phyloP scores from a whole-genome alignment of 2,888 invertebrate genomes.

The Tachina grossa region DNA sequence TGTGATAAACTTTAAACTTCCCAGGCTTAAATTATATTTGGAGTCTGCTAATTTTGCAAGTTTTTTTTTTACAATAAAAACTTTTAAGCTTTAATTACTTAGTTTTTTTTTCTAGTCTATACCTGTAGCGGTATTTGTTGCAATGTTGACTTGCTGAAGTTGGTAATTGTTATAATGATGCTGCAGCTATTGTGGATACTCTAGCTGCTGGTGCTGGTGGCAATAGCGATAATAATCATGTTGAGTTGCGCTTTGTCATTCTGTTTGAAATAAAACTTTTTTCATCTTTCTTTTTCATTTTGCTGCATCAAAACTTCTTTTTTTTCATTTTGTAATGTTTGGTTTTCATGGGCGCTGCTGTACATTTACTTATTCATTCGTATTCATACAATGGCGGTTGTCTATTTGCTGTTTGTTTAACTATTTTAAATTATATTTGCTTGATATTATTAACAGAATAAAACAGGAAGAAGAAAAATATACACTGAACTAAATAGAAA shows the following conservation, averaged over 20 bases:
- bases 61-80: not conserved
- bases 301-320: slow-evolving; percentile 28
- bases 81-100: not conserved
- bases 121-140: not conserved
- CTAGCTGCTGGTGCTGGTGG: slow-evolving; percentile 17
- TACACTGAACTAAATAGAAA: not conserved
- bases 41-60: not conserved
- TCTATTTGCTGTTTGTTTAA: slow-evolving; percentile 56
- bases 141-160: not conserved
- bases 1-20: too few relatives aligned
- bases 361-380: slow-evolving; percentile 43
- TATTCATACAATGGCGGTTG: slow-evolving; percentile 14
- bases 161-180: slow-evolving; percentile 17
- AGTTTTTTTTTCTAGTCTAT: not conserved
- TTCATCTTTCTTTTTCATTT: not conserved
- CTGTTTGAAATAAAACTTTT: slow-evolving; percentile 37
- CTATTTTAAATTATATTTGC: slow-evolving; percentile 62
- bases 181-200: not conserved
- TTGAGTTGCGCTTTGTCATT: slow-evolving; percentile 41
- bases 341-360: slow-evolving; percentile 38
- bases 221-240: slow-evolving; percentile 38
- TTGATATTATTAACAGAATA: slow-evolving; percentile 55
- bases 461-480: slow-evolving; percentile 12
- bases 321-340: not conserved
- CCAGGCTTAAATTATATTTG: too few relatives aligned